A percentile compares a stretch with the other conserved stretches of the same genome.
phyloP scores from a whole-genome alignment of 2,888 invertebrate genomes.

The Eulithis prunata region DNA sequence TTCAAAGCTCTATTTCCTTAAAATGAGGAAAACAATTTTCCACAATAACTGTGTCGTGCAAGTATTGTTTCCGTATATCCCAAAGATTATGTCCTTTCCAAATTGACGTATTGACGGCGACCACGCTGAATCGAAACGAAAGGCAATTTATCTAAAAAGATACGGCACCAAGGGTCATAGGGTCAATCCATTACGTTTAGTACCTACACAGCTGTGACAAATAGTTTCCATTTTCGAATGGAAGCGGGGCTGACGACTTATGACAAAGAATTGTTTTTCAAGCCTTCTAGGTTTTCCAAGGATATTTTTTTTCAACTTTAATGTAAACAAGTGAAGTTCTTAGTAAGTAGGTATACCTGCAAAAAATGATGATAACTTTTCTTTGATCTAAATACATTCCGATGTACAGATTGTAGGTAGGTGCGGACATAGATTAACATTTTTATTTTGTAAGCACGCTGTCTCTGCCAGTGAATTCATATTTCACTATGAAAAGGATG shows the following conservation, averaged over 20 bases:
- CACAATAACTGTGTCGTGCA: conserved; percentile 9
- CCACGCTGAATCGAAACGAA: conserved; percentile 51
- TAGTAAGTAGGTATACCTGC: no score
- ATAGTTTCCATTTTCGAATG: conserved; percentile 60
- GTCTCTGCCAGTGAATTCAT: conserved; percentile 46
- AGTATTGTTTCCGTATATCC: conserved; percentile 38
- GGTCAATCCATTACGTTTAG: conserved; percentile 58
- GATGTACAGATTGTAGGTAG: not conserved
- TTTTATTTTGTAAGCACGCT: conserved; percentile 48
- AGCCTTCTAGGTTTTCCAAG: no score
- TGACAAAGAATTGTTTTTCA: not conserved
- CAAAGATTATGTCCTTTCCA: conserved; percentile 29
- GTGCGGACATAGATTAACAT: not conserved
- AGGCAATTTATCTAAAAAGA: conserved; percentile 55
- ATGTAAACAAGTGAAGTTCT: no score
- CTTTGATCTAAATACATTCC: no score
- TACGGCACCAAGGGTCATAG: conserved; percentile 50
- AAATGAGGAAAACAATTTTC: conserved; percentile 6
- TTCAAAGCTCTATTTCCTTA: conserved; percentile 19
- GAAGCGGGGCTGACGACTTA: conserved; percentile 43
- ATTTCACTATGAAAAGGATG: conserved; percentile 48
- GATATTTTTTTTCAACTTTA: no score
- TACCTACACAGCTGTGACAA: conserved; percentile 54
- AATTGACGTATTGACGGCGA: conserved; percentile 44
- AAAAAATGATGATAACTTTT: no score